phyloP scores from a whole-genome alignment of 2,113 vertebrate species.

The Dolichallabes microphthalmus region DNA sequence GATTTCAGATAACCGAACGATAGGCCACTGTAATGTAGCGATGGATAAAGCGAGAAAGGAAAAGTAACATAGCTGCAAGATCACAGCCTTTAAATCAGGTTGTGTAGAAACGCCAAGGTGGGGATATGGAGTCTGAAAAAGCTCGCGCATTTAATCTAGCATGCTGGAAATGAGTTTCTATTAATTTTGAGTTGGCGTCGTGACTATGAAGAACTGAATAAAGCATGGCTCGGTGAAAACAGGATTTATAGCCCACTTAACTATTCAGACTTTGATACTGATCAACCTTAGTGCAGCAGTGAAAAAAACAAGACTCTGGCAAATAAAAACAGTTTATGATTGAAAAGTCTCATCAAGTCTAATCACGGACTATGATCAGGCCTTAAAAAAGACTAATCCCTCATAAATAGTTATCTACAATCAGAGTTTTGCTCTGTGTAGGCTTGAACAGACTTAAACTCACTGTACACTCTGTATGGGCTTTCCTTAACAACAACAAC shows the following conservation, averaged over 20 bases:
- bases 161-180: neutral
- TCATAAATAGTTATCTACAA: neutral
- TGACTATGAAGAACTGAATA: neutral
- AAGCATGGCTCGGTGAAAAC: neutral
- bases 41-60: conserved; percentile 20
- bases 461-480: too few species aligned
- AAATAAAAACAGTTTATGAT: neutral
- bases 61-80: conserved; percentile 18
- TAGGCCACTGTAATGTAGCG: conserved; percentile 10
- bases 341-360: neutral
- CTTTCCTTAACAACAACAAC: conserved; percentile 11
- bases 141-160: neutral
- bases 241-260: conserved; percentile 22
- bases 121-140: neutral
- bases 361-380: neutral
- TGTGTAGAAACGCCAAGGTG: neutral
- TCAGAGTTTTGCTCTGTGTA: neutral
- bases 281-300: neutral
- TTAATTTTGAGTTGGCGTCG: neutral
- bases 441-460: neutral
- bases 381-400: neutral
- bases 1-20: conserved; percentile 4
- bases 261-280: neutral
- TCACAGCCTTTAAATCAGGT: neutral
- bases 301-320: neutral